Evolutionary conservation across 2,113 vertebrate genomes (phyloP), one percentile per base, ranked within the genome.

Genomic region (Platanista minor): DNA sequence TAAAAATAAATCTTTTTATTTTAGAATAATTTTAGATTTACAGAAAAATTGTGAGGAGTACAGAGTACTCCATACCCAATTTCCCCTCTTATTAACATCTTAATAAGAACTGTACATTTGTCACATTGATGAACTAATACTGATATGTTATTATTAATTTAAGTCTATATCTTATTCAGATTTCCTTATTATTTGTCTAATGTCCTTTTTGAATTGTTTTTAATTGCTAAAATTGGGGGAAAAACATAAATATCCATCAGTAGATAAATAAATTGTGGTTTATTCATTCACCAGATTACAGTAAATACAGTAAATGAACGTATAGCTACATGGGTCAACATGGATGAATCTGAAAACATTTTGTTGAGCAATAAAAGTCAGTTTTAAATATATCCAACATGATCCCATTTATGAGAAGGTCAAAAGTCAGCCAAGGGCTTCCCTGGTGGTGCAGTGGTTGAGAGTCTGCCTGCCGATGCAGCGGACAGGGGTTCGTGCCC

Each of bases 361-460:
- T 74, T 66, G 59, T 62, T 87, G n/a, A 91, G 27, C 27, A 75
- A 49, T 74, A 59, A 88, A 84, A 74, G 46, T 1, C 21, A 66
- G 43, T 72, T 69, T 87, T 67, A 77, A 71, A 84, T 69, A 92
- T 8, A 92, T 75, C 14, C 46, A 66, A 52, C 4, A 52, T 5
- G 8, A 41, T 85, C 72, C 86, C 33, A 69, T 78, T 90, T 67
- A 72, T 75, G 82, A 78, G 59, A 90, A 33, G 13, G 9, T 41
- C 18, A 59, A 90, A 95, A 89, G 67, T 20, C 69, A 77, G 25
- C 36, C 88, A 84, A 97, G n/a, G n/a, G n/a, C n/a, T n/a, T n/a
- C n/a, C n/a, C n/a, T n/a, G n/a, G n/a, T n/a, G n/a, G n/a, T n/a
- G n/a, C n/a, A n/a, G n/a, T n/a, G n/a, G n/a, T n/a, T n/a, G n/a